Evolutionary conservation across 2,113 vertebrate genomes (phyloP), one percentile per base, ranked within the genome.

Genomic region (Lichenostomus cassidix): DNA sequence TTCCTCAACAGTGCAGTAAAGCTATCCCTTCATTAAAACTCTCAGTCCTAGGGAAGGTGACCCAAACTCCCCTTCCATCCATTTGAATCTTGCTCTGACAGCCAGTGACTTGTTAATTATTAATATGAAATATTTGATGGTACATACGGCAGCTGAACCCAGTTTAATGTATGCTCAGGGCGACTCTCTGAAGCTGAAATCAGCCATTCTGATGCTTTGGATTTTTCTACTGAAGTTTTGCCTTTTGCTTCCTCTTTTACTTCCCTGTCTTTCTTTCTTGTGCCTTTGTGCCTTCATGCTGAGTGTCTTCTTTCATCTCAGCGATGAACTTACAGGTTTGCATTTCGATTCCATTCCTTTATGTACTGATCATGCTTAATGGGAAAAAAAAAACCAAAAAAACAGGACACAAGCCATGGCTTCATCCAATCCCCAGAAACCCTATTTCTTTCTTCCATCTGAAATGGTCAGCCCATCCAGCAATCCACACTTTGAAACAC

Each of bases 121-220:
- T 98, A 96, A 98, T 95, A 92, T 90, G 95, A 97, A 97, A 87
- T 97, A 97, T 96, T 94, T 97, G 96, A 92, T 79, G 94, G 92
- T 83, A 92, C 94, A 87, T 46, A 89, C 89, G 96, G 88, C 90
- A 96, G 96, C 97, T 97, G 96, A 97, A 94, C 94, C 92, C 65
- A 6, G 64, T 59, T 89, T 96, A 96, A 94, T 92, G 62, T 83
- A 94, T 93, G 95, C 95, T 95, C 87, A 80, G 88, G 95, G 87
- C 39, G 0, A 91, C 90, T 92, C 89, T 94, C 86, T 93, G 91
- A 96, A 96, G 93, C 84, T 97, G 94, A 93, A 80, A 95, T 90
- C 95, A 96, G 92, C 94, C 94, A 81, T 92, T 94, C 46, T 5
- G 27, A 64, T 90, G 82, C 82, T 53, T 41, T 75, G 93, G 95